Conservation (phyloP, 2,113 vertebrate species). For the Ovibos moschatus region DNA sequence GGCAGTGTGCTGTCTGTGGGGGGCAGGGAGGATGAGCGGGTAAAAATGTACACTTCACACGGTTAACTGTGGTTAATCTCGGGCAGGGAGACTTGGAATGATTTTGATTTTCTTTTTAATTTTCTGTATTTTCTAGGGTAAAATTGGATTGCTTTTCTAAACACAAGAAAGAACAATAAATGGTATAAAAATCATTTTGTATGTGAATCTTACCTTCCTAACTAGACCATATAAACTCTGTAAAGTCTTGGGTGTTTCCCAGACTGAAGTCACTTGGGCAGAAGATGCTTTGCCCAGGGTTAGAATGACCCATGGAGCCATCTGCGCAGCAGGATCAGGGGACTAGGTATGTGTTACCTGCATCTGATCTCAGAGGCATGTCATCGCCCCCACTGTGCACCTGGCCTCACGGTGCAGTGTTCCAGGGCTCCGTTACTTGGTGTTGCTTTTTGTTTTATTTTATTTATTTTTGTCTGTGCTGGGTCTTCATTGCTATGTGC, state of each 20-base stretch:
- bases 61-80: not conserved
- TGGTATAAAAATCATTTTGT: not conserved
- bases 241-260: not conserved
- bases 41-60: not conserved
- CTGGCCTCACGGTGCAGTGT: not conserved
- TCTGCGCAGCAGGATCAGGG: not conserved
- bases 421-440: not conserved
- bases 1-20: not conserved
- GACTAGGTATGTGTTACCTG: not conserved
- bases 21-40: fast-evolving
- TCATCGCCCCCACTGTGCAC: not conserved
- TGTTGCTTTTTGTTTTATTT: not conserved
- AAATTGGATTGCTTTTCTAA: slow-evolving; percentile 5
- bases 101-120: not conserved
- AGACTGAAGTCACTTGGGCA: not conserved
- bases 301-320: not conserved
- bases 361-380: not conserved
- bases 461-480: not conserved
- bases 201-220: not conserved
- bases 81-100: not conserved
- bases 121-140: not conserved
- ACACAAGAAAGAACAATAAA: not conserved
- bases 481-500: not conserved
- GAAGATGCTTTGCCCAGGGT: not conserved
- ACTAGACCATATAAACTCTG: not conserved